phyloP scores from a whole-genome alignment of 2,888 invertebrate genomes.

The Mesorhabditis spiculigera region DNA sequence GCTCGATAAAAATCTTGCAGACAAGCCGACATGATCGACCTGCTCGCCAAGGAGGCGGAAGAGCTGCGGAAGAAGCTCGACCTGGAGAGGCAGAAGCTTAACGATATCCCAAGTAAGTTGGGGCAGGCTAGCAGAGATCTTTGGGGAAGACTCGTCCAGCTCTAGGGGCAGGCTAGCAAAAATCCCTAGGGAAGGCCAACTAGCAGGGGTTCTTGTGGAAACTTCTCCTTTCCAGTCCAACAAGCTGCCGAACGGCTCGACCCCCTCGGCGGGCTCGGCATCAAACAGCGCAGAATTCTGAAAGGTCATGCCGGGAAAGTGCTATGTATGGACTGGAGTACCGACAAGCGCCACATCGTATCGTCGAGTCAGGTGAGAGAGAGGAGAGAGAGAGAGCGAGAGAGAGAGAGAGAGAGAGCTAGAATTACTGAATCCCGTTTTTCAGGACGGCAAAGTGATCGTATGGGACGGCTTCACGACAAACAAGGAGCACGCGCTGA shows the following conservation, averaged over 20 bases:
- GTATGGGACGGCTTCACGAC: conserved; percentile 98
- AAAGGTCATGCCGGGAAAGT: conserved; percentile 94
- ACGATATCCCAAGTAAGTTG: conserved; percentile 85
- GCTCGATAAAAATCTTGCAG: conserved; percentile 19
- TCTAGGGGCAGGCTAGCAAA: not conserved
- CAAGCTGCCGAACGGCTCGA: conserved; percentile 88
- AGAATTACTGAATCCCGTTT: not conserved
- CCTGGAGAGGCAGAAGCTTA: conserved; percentile 92
- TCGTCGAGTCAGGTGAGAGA: conserved; percentile 82
- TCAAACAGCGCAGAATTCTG: conserved; percentile 85
- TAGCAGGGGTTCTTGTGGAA: not conserved
- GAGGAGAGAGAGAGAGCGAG: no score
- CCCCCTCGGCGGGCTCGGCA: conserved; percentile 79
- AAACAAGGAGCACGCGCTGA: conserved; percentile 90
- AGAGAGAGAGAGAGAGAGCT: not conserved
- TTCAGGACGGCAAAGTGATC: conserved; percentile 92
- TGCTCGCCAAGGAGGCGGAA: conserved; percentile 74
- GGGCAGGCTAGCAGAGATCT: not conserved
- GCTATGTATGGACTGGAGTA: conserved; percentile 92
- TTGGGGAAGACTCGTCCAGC: not conserved
- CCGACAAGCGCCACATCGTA: conserved; percentile 90
- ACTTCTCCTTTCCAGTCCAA: conserved; percentile 69
- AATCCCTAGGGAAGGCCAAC: not conserved
- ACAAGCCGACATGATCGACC: conserved; percentile 39
- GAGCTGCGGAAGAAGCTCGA: conserved; percentile 85